Conservation (phyloP, 2,888 invertebrate species). For the Mesorhabditis belari region DNA sequence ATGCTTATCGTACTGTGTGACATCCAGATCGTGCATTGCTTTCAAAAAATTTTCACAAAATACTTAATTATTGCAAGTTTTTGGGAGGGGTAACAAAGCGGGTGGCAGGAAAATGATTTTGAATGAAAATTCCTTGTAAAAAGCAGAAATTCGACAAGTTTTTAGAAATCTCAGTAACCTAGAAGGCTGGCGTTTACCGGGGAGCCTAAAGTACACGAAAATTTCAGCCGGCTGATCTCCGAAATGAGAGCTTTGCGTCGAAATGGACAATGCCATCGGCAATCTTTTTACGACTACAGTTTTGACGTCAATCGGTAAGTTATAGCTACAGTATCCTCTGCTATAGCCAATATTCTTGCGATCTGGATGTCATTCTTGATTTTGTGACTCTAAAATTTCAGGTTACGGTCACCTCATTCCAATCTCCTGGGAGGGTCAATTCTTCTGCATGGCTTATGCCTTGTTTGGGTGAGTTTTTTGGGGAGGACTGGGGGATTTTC, state of each 20-base stretch:
- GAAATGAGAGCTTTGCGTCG: constrained; percentile 13
- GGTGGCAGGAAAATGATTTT: too few species aligned
- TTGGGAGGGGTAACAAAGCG: too few species aligned
- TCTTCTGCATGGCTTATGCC: constrained; percentile 44
- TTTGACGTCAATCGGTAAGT: constrained; percentile 38
- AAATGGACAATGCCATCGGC: constrained; percentile 48
- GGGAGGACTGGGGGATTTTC: constrained; percentile 25
- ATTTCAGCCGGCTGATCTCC: constrained; percentile 6
- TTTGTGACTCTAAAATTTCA: constrained; percentile 6
- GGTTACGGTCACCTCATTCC: constrained; percentile 48
- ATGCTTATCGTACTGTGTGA: too few species aligned
- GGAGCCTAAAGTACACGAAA: too few species aligned
- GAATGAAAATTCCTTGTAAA: too few species aligned
- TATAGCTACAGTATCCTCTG: neutral
- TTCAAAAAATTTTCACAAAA: too few species aligned
- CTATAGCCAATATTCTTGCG: constrained; percentile 12
- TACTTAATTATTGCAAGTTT: too few species aligned
- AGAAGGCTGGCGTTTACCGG: too few species aligned
- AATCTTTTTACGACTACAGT: constrained; percentile 44
- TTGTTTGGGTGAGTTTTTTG: constrained; percentile 36
- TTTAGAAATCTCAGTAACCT: too few species aligned
- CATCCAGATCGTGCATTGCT: too few species aligned
- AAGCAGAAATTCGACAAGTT: too few species aligned
- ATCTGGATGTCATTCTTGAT: too few species aligned
- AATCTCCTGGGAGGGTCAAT: constrained; percentile 43